Evolutionary conservation across 2,797 vertebrate genomes (phyloP).

Genomic region (Manis crassicaudata): DNA sequence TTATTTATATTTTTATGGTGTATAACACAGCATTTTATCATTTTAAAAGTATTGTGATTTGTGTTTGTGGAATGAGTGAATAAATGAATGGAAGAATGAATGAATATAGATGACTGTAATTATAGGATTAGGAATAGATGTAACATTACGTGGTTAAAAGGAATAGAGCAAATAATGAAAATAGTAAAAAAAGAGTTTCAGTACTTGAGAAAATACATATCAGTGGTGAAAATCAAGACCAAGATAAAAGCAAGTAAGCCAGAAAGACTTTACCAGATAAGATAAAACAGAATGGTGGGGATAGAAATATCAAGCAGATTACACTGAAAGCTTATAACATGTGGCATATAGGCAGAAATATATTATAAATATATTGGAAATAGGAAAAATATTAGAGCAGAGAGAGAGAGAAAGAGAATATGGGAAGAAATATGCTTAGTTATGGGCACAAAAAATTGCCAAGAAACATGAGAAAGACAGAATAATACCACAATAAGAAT

Average conservation of each 20-base stretch:
- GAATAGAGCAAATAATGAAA: slow-evolving; percentile 40
- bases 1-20: neutral
- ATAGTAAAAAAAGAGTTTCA: slow-evolving; percentile 39
- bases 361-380: neutral
- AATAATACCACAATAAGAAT: neutral
- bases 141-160: slow-evolving; percentile 73
- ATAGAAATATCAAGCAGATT: neutral
- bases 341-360: neutral
- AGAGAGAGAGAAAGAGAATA: neutral
- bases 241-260: neutral
- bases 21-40: neutral
- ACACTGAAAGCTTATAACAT: neutral
- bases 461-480: neutral
- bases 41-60: neutral
- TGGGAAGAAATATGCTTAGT: neutral
- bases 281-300: neutral
- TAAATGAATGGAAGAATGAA: neutral
- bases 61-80: neutral
- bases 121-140: slow-evolving; percentile 75
- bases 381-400: neutral
- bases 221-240: neutral
- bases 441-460: neutral
- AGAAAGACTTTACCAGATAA: neutral
- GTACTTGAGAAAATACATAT: neutral
- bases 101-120: slow-evolving; percentile 64